Percentiles rank a stretch among this genome's conserved stretches.
These are phyloP conservation scores for Ridgeia piscesae DNA, from an alignment of 1,140 invertebrate genomes.

Conservation along the genomic window DNA sequence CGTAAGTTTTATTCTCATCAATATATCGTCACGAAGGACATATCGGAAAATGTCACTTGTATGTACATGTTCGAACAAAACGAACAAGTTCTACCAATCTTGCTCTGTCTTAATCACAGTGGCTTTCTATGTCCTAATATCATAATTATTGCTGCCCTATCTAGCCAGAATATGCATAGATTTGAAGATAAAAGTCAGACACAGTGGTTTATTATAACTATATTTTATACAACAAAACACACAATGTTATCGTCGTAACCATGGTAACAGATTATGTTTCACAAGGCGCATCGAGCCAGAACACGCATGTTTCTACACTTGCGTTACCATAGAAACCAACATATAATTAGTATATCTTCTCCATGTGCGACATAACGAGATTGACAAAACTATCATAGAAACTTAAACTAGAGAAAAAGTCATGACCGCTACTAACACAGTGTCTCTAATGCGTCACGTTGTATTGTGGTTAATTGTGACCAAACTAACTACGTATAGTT, in stretches of 20 bases:
- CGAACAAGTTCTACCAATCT: neutral
- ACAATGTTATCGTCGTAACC: neutral
- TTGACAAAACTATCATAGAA: neutral
- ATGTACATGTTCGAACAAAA: neutral
- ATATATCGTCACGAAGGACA: neutral
- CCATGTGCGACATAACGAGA: no score
- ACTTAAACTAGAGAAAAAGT: neutral
- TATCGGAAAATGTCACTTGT: neutral
- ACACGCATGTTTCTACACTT: neutral
- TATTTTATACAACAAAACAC: slow-evolving; percentile 1
- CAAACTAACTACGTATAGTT: neutral
- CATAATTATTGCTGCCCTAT: neutral
- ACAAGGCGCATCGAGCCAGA: neutral
- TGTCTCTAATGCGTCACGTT: neutral
- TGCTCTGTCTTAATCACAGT: neutral
- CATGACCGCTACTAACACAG: neutral
- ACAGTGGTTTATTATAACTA: neutral
- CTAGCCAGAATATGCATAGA: neutral
- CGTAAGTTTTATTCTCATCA: neutral
- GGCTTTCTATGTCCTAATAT: neutral
- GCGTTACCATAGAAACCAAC: neutral
- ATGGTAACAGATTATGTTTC: neutral
- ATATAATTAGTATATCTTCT: neutral
- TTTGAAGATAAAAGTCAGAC: neutral
- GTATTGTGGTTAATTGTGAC: neutral